Base-by-base conservation (phyloP, 2,797 vertebrate genomes). In the Enteromius argenteus region DNA sequence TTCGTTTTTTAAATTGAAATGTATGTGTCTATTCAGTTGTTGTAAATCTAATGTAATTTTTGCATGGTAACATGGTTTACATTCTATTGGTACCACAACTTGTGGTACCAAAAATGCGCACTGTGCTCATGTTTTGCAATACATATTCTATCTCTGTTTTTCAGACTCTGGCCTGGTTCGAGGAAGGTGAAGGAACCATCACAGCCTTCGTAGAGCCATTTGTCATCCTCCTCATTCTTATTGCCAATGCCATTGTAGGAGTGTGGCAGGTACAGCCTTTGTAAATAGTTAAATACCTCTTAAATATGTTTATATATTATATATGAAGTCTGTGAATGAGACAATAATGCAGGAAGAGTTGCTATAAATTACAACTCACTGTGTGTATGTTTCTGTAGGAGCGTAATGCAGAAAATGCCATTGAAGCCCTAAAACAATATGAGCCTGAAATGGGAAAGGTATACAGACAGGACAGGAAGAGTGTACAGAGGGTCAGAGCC, bases 181-280 rank as follows among this genome's bases (percentile, higher is more conserved):
- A 96, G 89, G 95, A 96, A 87, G 95, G 95, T 0, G 94, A 95
- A 76, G 94, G 94, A 30, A 96, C 95, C 21, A 93, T 96, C 86
- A 96, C 95, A 79, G 95, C 95, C 44, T 96, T 96, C 66, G 95
- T 96, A 21, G 95, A 96, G 85, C 95, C 95, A 75, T 95, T 96
- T 23, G 95, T 96, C 87, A 96, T 96, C 78, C 94, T 96, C 72
- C 94, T 96, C 64, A 96, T 96, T 90, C 94, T 96, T 84, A 95
- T 96, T 5, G 95, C 95, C 58, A 96, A 96, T 44, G 95, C 95
- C 37, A 95, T 96, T 13, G 95, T 96, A 15, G 95, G 95, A 60
- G 95, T 96, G 0, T 95, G 95, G 95, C 94, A 95, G 95, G 95
- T 95, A 92, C 23, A 89, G 81, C 21, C 32, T 69, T 42, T 58